Base-by-base conservation (phyloP, 2,888 invertebrate genomes). In the Aspidiotus rigidus region DNA sequence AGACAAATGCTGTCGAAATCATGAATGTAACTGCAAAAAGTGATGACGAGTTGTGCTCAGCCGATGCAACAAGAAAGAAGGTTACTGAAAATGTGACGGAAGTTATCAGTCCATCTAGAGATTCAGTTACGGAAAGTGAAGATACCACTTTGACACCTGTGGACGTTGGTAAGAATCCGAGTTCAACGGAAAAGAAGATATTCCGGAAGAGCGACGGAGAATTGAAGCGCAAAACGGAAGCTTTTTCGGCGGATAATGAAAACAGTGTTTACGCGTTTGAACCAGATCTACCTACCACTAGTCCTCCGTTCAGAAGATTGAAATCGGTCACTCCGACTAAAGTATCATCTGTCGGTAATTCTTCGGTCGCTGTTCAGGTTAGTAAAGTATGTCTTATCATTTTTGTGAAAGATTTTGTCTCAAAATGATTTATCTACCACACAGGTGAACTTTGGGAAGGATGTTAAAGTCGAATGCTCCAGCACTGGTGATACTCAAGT, bases 231-330 rank as follows among this genome's bases (percentile, higher is more conserved):
- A 72, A 70, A 53, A 63, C 72, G 0, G 71, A 71, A 39, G 86
- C 86, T 0, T 86, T 86, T 77, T 85, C 85, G 0, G 84, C 84
- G 0, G 85, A 85, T 73, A 86, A 86, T 74, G 86, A 86, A 75
- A 84, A 85, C 71, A 86, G 86, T 71, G 84, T 87, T 15, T 87
- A 87, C 74, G 87, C 87, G 2, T 87, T 87, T 75, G 86, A 86
- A 73, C 85, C 85, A 72, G 86, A 85, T 59, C 72, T 73, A 71
- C 80, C 82, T 16, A 80, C 80, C n/a, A 75, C 79, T 0, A 82
- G 79, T 69, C 83, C 83, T 15, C 85, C 84, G 1, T 85, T 86
- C 75, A 77, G 84, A 49, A 76, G 83, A 57, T 69, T 70, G 53
- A 70, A 71, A 69, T 66, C 71, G 1, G 73, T 70, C 78, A 72